These are phyloP conservation scores for Hydractinia symbiolongicarpus DNA, from an alignment of 30 jellyfish, hydroid and myxozoan species.

Conservation along the genomic window DNA sequence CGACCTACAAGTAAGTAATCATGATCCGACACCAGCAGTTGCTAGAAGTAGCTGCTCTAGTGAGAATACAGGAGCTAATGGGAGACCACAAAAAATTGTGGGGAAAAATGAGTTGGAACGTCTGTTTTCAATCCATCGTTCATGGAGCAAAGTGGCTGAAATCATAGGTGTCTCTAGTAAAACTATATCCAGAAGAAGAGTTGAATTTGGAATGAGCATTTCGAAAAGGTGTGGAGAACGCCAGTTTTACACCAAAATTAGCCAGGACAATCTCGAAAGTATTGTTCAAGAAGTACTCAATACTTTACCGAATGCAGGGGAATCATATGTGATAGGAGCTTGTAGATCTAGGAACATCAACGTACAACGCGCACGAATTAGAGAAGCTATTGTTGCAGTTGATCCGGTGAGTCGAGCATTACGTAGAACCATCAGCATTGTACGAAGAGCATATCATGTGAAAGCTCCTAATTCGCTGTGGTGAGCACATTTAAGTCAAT, in stretches of 20 bases:
- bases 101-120: constrained; percentile 19
- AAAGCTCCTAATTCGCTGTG: constrained; percentile 38
- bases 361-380: constrained; percentile 33
- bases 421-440: constrained; percentile 25
- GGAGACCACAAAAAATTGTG: constrained; percentile 26
- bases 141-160: constrained; percentile 28
- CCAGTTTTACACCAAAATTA: constrained; percentile 17
- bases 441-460: constrained; percentile 39
- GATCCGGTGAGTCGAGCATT: constrained; percentile 54
- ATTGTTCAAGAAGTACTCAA: constrained; percentile 15
- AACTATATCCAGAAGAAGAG: constrained; percentile 23
- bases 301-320: constrained; percentile 43
- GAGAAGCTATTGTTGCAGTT: constrained; percentile 27
- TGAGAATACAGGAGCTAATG: not conserved
- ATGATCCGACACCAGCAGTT: no score
- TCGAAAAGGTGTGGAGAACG: constrained; percentile 19
- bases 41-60: no score
- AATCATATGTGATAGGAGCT: constrained; percentile 38
- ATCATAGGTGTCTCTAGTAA: constrained; percentile 21
- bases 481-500: constrained; percentile 9
- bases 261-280: constrained; percentile 14
- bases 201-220: constrained; percentile 14
- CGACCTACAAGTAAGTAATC: no score
- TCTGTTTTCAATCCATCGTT: constrained; percentile 10
- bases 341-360: constrained; percentile 22